Evolutionary conservation across 2,888 invertebrate species (phyloP), one percentile per base, ranked within the genome.

Genomic region (Cordylochernes scorpioides): DNA sequence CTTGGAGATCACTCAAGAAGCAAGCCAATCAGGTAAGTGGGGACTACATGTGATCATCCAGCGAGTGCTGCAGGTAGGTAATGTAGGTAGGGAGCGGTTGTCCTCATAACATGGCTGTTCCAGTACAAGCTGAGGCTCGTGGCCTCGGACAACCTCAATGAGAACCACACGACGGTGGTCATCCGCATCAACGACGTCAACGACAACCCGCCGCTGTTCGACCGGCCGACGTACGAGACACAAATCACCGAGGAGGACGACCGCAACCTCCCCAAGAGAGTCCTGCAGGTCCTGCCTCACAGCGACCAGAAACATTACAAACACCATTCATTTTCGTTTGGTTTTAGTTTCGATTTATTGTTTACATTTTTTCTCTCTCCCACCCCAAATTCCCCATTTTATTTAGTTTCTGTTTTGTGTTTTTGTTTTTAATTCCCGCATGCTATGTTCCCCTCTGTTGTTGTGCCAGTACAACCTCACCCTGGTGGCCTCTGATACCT

Each of bases 181-280:
- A 86, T 88, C 49, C 78, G 84, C 58, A 80, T 88, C 46, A 86
- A 82, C 59, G 88, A 94, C 55, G 84, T 88, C 43, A 91, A 91
- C 58, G 91, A 94, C 63, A 91, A 91, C 62, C 78, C 86, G 25
- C 91, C 91, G 3, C 78, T 80, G 44, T 94, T 94, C 58, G 80
- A 82, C 57, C 62, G 82, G 42, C 82, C 84, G 29, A 80, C 78
- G 32, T 86, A 84, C 61, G 68, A 80, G 50, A 80, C 84, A 29
- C 82, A 84, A 60, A 84, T 86, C 57, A 84, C 82, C 24, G 84
- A 84, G 57, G 84, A 84, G 57, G 84, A 84, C 52, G 82, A 84
- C 61, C 65, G 82, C 48, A 80, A 78, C 57, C 64, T 84, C 47
- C 84, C 84, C 42, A 84, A 84, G 58, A 71, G 77, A 48, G 78